These are phyloP conservation scores for Rhagoletis zephyria DNA, from an alignment of 1,140 invertebrate species.

Conservation along the genomic window DNA sequence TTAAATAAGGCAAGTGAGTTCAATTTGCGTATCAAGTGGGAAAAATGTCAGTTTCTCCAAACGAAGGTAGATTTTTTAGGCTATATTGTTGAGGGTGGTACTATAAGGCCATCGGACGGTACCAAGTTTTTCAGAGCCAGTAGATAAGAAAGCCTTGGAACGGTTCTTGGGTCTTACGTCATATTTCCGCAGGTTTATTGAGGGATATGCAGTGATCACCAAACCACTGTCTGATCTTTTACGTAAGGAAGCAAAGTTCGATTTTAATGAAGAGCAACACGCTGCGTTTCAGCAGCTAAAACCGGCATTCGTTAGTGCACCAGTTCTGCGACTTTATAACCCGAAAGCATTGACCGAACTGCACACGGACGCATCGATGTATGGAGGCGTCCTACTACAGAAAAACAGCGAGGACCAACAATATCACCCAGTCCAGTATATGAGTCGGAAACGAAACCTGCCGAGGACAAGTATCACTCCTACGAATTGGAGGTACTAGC, in stretches of 20 bases:
- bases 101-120: no score
- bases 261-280: background rate
- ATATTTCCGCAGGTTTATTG: background rate
- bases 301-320: background rate
- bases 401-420: no score
- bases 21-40: no score
- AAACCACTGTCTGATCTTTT: background rate
- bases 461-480: conserved; percentile 9
- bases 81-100: no score
- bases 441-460: conserved; percentile 18
- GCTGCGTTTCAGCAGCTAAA: background rate
- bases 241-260: background rate
- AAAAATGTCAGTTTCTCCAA: no score
- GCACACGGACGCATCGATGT: no score
- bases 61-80: no score
- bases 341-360: background rate
- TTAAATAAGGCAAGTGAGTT: no score
- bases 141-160: background rate
- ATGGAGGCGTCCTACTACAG: no score
- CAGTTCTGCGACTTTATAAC: background rate
- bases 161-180: background rate
- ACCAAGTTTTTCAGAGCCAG: background rate
- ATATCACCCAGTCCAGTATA: background rate
- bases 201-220: conserved; percentile 12
- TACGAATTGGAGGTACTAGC: background rate